A percentile compares a stretch with the other conserved stretches of the same genome.
Conservation (phyloP, 2,888 invertebrate species). For the Adelphocoris suturalis region DNA sequence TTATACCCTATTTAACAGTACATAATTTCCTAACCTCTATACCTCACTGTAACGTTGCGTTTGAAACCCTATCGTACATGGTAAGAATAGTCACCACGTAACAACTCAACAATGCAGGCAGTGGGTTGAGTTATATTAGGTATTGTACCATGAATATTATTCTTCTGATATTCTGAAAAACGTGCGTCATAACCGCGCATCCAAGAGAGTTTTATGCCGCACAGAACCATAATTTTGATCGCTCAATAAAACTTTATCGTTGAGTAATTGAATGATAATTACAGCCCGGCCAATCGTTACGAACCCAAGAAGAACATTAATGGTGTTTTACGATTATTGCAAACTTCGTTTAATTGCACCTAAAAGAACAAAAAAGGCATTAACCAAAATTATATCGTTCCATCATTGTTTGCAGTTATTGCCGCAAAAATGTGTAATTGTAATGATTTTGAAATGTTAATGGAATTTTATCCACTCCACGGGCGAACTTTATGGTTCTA, state of each 20-base stretch:
- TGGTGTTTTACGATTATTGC: conserved; percentile 9
- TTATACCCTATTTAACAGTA: too few relatives aligned
- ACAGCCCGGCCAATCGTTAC: neutral
- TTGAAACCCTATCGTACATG: too few relatives aligned
- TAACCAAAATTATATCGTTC: conserved; percentile 9
- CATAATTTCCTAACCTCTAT: too few relatives aligned
- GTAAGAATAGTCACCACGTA: too few relatives aligned
- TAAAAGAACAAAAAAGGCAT: neutral
- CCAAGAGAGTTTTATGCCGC: neutral
- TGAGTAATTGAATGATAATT: conserved; percentile 30
- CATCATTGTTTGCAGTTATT: neutral
- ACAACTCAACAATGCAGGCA: too few relatives aligned
- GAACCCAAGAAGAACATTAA: neutral
- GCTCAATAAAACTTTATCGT: conserved; percentile 26
- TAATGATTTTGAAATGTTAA: neutral
- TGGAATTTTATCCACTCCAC: neutral
- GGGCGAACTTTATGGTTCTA: neutral
- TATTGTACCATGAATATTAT: neutral
- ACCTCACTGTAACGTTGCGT: too few relatives aligned
- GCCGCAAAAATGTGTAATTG: neutral
- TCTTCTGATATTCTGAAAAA: neutral
- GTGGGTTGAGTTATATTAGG: neutral
- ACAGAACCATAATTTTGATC: neutral
- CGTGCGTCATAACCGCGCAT: neutral
- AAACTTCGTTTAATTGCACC: conserved; percentile 22